Percentiles rank a stretch among this genome's conserved stretches.
phyloP scores from a whole-genome alignment of 2,113 vertebrate species.

The Notiomystis cincta region DNA sequence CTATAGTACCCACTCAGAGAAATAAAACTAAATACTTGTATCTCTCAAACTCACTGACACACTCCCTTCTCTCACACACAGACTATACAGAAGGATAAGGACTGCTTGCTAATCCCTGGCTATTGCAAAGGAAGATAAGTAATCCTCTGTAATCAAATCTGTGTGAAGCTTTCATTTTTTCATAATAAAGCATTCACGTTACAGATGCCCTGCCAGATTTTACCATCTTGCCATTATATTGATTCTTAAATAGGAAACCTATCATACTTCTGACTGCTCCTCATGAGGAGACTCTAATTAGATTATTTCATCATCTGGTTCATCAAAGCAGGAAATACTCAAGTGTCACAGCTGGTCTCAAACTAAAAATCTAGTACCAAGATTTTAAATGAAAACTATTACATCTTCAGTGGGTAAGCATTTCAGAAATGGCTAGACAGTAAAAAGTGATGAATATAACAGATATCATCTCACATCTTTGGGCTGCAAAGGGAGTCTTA shows the following conservation, averaged over 20 bases:
- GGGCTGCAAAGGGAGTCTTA: slow-evolving; percentile 7
- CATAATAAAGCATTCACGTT: slow-evolving; percentile 16
- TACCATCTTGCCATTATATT: slow-evolving; percentile 48
- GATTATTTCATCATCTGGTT: slow-evolving; percentile 72
- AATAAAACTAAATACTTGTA: not conserved
- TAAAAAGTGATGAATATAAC: slow-evolving; percentile 55
- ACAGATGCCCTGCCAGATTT: slow-evolving; percentile 48
- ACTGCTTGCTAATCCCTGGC: not conserved
- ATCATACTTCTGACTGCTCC: slow-evolving; percentile 59
- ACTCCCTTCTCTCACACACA: not conserved
- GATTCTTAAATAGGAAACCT: slow-evolving; percentile 58
- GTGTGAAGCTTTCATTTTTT: not conserved
- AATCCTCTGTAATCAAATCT: slow-evolving; percentile 35
- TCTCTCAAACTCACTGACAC: not conserved
- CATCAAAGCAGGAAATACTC: slow-evolving; percentile 72
- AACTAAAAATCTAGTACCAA: slow-evolving; percentile 55
- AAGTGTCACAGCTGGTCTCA: slow-evolving; percentile 70
- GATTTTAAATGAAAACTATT: slow-evolving; percentile 68
- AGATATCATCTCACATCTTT: slow-evolving; percentile 1
- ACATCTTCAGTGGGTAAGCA: slow-evolving; percentile 47
- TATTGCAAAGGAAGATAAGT: slow-evolving; percentile 8
- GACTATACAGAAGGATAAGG: not conserved
- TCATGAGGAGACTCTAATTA: slow-evolving; percentile 66
- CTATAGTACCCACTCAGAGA: not conserved
- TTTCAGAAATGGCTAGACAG: slow-evolving; percentile 47